Evolutionary conservation across 2,888 invertebrate genomes (phyloP), one percentile per base, ranked within the genome.

Genomic region (Elgonia sp.): DNA sequence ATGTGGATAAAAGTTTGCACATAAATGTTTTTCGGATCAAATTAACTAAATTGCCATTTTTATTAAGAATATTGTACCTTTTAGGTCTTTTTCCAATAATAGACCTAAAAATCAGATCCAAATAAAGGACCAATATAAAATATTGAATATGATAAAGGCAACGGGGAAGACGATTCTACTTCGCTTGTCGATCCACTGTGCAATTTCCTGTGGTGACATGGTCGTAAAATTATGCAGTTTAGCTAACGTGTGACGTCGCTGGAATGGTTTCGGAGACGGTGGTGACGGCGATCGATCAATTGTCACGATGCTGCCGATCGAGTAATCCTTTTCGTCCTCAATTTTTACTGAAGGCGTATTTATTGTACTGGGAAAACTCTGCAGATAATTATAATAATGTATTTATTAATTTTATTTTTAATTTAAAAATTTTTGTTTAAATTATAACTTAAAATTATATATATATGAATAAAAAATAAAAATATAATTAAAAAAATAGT

Each of bases 121-220:
- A 70, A 97, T 97, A 91, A 97, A 97, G 70, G 97, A 96, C 97
- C 97, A 97, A 92, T 97, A 97, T 81, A 97, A 95, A 69, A 96
- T 95, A 93, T 98, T 98, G 94, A 98, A 98, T 84, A 97, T 96
- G 18, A 98, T 92, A 93, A 98, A 98, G 12, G 97, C 95, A 5
- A 97, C 94, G 0, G 98, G 98, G 94, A 98, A 98, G 1, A 97
- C 95, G 53, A 97, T 95, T 75, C 98, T 95, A 39, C 98, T 97
- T 80, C 98, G 95, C 80, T 96, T 96, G 95, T 98, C 98, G 90
- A 98, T 98, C 97, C 98, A 98, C 76, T 97, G 97, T 89, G 98
- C 97, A 82, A 98, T 97, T 94, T 98, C 97, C 92, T 98, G 98
- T 0, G 98, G 98, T 1, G 98, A 98, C 96, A 98, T 97, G 16